phyloP scores from a whole-genome alignment of 2,888 invertebrate species.

The Meiosimyza platycephala region DNA sequence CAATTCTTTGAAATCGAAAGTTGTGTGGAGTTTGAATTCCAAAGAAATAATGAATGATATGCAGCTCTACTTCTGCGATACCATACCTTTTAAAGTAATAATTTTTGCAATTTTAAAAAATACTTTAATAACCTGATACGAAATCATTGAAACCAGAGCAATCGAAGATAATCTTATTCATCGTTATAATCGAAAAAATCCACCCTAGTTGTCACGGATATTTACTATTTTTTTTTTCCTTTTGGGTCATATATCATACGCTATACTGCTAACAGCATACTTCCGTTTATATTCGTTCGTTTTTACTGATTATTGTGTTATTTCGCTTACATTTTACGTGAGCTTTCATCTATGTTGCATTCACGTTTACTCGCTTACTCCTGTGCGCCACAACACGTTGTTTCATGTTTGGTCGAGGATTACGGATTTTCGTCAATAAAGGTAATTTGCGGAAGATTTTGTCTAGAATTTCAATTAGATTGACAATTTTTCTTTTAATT shows the following conservation, averaged over 20 bases:
- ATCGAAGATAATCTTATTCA: no score
- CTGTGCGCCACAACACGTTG: conserved; percentile 12
- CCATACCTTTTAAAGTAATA: no score
- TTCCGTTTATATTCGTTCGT: conserved; percentile 27
- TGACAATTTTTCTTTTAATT: conserved; percentile 54
- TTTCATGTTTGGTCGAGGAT: conserved; percentile 56
- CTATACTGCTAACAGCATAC: conserved; percentile 22
- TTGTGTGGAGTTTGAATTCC: no score
- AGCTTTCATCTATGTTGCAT: not conserved
- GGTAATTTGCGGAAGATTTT: conserved; percentile 67
- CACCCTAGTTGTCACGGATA: not conserved
- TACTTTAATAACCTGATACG: no score
- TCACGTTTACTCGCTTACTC: not conserved
- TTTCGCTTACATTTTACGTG: no score
- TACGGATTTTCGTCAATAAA: conserved; percentile 67
- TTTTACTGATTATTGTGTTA: no score
- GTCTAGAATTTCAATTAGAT: conserved; percentile 67
- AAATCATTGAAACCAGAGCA: no score
- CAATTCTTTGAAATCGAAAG: no score
- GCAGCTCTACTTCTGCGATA: no score
- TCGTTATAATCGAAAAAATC: no score
- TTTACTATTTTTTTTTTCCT: not conserved
- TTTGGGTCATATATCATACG: not conserved
- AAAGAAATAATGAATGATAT: no score
- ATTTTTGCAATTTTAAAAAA: no score